phyloP scores from a whole-genome alignment of 1,140 invertebrate species.

The Euwallacea similis region DNA sequence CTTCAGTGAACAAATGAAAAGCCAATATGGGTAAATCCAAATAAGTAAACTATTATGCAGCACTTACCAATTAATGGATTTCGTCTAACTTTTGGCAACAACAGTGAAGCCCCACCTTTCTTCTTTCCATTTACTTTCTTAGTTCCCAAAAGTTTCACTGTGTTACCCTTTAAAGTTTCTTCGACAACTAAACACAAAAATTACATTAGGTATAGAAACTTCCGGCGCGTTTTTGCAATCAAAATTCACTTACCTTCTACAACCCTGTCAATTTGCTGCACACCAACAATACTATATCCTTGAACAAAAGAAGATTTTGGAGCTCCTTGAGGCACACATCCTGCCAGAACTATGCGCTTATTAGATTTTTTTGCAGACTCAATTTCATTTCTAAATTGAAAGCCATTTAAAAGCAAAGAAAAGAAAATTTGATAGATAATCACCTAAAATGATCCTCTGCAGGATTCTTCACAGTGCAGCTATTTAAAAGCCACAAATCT shows the following conservation, averaged over 20 bases:
- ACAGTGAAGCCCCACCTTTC: conserved; percentile 81
- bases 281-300: conserved; percentile 90
- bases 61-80: conserved; percentile 78
- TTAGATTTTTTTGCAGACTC: conserved; percentile 71
- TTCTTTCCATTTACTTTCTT: conserved; percentile 82
- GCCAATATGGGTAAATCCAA: background rate
- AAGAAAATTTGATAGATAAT: conserved; percentile 24
- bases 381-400: conserved; percentile 77
- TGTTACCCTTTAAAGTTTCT: conserved; percentile 92
- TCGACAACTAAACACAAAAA: conserved; percentile 74
- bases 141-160: conserved; percentile 78
- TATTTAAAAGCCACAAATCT: conserved; percentile 94
- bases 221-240: background rate
- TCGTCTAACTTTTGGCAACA: conserved; percentile 90
- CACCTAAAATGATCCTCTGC: conserved; percentile 92
- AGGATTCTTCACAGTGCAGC: conserved; percentile 97
- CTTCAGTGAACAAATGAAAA: no score
- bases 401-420: background rate
- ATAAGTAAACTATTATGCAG: background rate
- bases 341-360: conserved; percentile 90
- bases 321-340: conserved; percentile 93
- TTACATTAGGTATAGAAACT: background rate
- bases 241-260: conserved; percentile 64
- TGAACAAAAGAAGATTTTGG: conserved; percentile 73
- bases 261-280: conserved; percentile 97